Base-by-base conservation (phyloP, 2,797 vertebrate genomes). In the Sebastolobus alascanus region DNA sequence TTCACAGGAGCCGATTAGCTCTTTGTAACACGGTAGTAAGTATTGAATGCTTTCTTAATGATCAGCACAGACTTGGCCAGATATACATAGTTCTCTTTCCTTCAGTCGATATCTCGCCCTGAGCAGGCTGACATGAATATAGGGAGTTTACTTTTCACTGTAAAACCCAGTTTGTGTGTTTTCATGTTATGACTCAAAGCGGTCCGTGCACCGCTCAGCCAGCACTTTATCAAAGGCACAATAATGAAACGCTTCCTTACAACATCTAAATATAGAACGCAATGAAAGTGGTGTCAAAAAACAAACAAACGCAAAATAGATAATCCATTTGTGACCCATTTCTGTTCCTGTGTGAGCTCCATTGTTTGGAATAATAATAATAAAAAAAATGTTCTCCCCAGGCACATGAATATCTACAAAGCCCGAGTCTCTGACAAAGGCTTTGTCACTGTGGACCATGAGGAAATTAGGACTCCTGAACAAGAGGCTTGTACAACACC, bases 241-340 rank as follows among this genome's bases (percentile, higher is more conserved):
- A 78, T 77, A 85, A 89, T 86, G 84, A 89, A 91, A 85, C 37
- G 13, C 84, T 84, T 87, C 83, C 75, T 83, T 75, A 66, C 65
- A 60, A 69, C 50, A 13, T 86, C 86, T 92, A 94, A 90, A 94
- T 86, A 92, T 93, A 91, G 89, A 87, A 46, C 2, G 55, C 77
- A 84, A 82, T 87, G 84, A 93, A 92, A 91, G 89, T 77, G 74
- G 68, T 91, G 86, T 93, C 88, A 92, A 82, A 84, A 86, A 88
- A 85, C 86, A 89, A 90, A 92, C 69, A 90, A 87, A 91, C 80
- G 84, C 63, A 79, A 91, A 89, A 91, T 68, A 89, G 73, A 93
- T 93, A 93, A 94, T 95, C 93, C 93, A 91, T 92, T 91, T 94
- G 89, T 90, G 93, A 93, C 94, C 94, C 87, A 94, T 90, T 96